A percentile compares a stretch with the other conserved stretches of the same genome.
Evolutionary conservation across 2,888 invertebrate species (phyloP).

Genomic region (Hipparchia sbordonii): DNA sequence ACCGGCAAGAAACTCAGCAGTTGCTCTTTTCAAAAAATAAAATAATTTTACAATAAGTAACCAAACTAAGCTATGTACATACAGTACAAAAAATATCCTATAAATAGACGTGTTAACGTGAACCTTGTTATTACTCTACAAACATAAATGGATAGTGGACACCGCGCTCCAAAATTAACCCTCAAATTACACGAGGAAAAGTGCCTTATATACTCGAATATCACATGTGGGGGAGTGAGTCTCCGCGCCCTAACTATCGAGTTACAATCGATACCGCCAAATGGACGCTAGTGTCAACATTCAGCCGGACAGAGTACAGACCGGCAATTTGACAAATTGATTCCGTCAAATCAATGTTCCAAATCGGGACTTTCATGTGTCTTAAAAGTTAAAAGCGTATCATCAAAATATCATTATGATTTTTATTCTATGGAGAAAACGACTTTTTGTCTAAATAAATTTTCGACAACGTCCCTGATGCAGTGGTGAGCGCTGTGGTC

Average conservation of each 20-base stretch:
- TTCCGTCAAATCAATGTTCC: slow-evolving; percentile 24
- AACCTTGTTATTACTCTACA: slow-evolving; percentile 1
- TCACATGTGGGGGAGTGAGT: slow-evolving; percentile 15
- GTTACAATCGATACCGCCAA: slow-evolving; percentile 44
- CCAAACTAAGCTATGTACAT: too few relatives aligned
- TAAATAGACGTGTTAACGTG: not conserved
- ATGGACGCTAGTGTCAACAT: slow-evolving; percentile 37
- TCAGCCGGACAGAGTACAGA: slow-evolving; percentile 18
- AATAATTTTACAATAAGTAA: too few relatives aligned
- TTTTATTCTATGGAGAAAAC: not conserved
- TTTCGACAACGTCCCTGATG: too few relatives aligned
- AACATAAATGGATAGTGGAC: slow-evolving; percentile 1
- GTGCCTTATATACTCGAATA: slow-evolving; percentile 29
- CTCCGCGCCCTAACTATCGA: slow-evolving; percentile 45
- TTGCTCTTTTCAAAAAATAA: too few relatives aligned
- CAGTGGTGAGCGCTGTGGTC: too few relatives aligned
- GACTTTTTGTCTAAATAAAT: too few relatives aligned
- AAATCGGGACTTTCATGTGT: slow-evolving; percentile 4
- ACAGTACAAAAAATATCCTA: too few relatives aligned
- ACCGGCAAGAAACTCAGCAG: too few relatives aligned
- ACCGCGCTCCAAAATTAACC: not conserved
- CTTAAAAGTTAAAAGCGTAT: slow-evolving; percentile 10
- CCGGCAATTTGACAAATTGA: slow-evolving; percentile 23
- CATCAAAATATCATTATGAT: not conserved
- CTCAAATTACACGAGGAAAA: slow-evolving; percentile 14